Evolutionary conservation across 2,113 vertebrate species (phyloP).

Genomic region (Corythaeola cristata): DNA sequence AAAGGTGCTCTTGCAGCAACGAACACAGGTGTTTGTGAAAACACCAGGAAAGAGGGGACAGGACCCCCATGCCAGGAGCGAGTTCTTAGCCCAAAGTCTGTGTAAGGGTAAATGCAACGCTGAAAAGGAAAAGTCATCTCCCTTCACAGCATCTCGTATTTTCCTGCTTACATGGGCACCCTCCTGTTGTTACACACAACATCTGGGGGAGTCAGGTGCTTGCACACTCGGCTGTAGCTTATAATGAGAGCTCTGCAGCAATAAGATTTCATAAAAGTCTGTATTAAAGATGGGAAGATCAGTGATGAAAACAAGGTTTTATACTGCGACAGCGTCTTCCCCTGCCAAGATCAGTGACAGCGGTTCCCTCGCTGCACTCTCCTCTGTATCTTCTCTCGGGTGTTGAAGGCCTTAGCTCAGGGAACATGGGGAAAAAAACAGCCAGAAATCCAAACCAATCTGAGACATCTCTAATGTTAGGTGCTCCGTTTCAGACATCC

Average conservation of each 20-base stretch:
- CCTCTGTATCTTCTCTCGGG: accelerated
- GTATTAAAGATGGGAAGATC: not conserved
- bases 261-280: not conserved
- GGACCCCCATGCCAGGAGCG: accelerated
- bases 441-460: not conserved
- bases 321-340: not conserved
- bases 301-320: not conserved
- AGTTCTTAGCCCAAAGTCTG: not conserved
- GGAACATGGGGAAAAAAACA: not conserved
- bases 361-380: not conserved
- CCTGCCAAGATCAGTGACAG: not conserved
- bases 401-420: accelerated
- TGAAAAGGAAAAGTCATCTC: not conserved
- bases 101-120: not conserved
- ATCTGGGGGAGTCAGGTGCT: not conserved
- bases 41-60: not conserved
- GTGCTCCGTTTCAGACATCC: not conserved
- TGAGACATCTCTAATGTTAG: not conserved
- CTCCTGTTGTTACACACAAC: not conserved
- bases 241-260: not conserved
- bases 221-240: accelerated
- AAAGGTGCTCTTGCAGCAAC: not conserved
- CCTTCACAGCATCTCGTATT: not conserved
- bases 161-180: not conserved
- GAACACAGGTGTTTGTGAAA: not conserved